phyloP scores from a whole-genome alignment of 2,113 vertebrate species.

The Hemibagrus wyckioides region DNA sequence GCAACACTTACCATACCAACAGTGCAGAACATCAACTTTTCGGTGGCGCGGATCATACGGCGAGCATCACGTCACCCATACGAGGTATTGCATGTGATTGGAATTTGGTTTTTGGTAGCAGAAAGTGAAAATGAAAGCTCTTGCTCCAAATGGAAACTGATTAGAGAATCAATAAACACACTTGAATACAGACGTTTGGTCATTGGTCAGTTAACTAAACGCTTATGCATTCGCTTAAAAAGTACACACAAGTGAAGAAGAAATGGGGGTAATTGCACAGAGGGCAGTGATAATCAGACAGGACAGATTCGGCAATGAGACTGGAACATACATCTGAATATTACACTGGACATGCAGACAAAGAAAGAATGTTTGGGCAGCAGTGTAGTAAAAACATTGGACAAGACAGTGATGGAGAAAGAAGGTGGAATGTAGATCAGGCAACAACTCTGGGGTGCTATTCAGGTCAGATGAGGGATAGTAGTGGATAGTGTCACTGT shows the following conservation, averaged over 20 bases:
- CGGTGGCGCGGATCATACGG: conserved; percentile 84
- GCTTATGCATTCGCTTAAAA: too few species aligned
- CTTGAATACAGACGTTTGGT: too few species aligned
- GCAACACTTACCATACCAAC: conserved; percentile 76
- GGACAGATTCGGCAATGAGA: neutral
- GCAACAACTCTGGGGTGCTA: neutral
- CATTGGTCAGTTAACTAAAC: too few species aligned
- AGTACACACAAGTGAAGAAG: neutral
- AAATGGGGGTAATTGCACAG: neutral
- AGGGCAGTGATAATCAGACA: neutral
- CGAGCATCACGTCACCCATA: conserved; percentile 84
- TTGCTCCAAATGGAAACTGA: neutral
- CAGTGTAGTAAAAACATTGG: too few species aligned
- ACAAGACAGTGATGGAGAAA: too few species aligned
- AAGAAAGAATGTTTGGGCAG: too few species aligned
- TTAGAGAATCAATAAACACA: too few species aligned
- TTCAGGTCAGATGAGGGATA: neutral
- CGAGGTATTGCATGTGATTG: conserved; percentile 69
- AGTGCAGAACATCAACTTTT: conserved; percentile 80
- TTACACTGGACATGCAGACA: neutral
- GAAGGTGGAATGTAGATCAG: neutral
- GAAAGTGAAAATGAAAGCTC: neutral
- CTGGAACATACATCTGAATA: neutral
- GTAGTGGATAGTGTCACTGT: neutral
- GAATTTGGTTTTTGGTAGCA: neutral